Percentiles rank a stretch among this genome's conserved stretches.
phyloP scores from a whole-genome alignment of 23 tunicate genomes.

The Halocynthia roretzi region DNA sequence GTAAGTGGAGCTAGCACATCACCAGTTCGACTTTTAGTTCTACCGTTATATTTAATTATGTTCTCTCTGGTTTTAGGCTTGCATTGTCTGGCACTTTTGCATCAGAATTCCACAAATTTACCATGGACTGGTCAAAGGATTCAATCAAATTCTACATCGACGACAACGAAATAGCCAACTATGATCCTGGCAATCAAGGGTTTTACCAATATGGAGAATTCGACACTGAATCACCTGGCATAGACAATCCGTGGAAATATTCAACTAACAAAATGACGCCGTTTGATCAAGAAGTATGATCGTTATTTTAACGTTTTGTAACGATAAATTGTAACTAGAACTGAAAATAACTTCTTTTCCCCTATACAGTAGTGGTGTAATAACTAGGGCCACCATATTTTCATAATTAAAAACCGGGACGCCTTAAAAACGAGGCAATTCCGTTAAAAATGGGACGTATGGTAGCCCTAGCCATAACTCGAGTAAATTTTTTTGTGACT shows the following conservation, averaged over 20 bases:
- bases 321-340: too few relatives aligned
- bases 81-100: slow-evolving; percentile 35
- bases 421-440: too few relatives aligned
- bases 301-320: neutral
- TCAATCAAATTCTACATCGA: slow-evolving; percentile 44
- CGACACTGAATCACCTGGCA: slow-evolving; percentile 37
- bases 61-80: neutral
- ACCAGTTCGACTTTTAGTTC: neutral
- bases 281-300: slow-evolving; percentile 57
- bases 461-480: too few relatives aligned
- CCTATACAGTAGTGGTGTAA: too few relatives aligned
- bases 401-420: too few relatives aligned
- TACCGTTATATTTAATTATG: neutral
- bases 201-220: slow-evolving; percentile 75
- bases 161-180: slow-evolving; percentile 20
- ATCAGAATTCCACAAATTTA: slow-evolving; percentile 38
- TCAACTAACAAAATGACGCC: slow-evolving; percentile 49
- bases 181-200: slow-evolving; percentile 69
- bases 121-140: slow-evolving; percentile 63
- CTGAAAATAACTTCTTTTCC: too few relatives aligned
- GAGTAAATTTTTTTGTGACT: too few relatives aligned
- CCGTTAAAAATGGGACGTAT: too few relatives aligned
- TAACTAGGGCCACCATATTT: too few relatives aligned
- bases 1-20: slow-evolving; percentile 26
- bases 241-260: slow-evolving; percentile 57